Evolutionary conservation across 2,888 invertebrate genomes (phyloP).

Genomic region (Mesorhabditis spiculigera): DNA sequence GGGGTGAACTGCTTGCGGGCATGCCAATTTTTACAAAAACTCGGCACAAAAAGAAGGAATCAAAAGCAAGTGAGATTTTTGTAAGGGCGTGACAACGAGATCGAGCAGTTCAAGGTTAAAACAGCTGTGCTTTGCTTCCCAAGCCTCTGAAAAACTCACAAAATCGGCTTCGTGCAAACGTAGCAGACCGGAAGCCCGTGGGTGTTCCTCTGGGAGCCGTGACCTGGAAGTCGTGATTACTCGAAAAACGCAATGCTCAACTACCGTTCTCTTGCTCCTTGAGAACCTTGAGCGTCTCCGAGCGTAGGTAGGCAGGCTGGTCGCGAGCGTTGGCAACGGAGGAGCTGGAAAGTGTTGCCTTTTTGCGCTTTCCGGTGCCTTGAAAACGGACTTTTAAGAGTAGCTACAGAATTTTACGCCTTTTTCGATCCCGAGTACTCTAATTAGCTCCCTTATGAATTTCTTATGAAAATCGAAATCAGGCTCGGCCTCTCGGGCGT

Average conservation of each 20-base stretch:
- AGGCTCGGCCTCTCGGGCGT: too few relatives aligned
- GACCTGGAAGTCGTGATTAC: slow-evolving; percentile 70
- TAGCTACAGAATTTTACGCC: too few relatives aligned
- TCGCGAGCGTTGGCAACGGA: slow-evolving; percentile 14
- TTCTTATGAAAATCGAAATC: too few relatives aligned
- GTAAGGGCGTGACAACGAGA: too few relatives aligned
- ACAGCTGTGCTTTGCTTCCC: too few relatives aligned
- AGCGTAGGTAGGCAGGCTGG: slow-evolving; percentile 44
- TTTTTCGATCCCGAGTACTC: too few relatives aligned
- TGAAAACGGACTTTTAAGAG: too few relatives aligned
- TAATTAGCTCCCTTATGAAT: too few relatives aligned
- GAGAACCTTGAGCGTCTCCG: slow-evolving; percentile 49
- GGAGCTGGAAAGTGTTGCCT: neutral
- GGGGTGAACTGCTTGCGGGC: neutral
- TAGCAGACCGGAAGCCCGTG: slow-evolving; percentile 85
- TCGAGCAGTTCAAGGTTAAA: too few relatives aligned
- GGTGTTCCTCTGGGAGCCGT: slow-evolving; percentile 63
- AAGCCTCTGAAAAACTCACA: slow-evolving; percentile 83
- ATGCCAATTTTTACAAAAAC: neutral
- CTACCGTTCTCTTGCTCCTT: slow-evolving; percentile 42
- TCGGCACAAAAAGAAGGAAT: too few relatives aligned
- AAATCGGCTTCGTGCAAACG: slow-evolving; percentile 92
- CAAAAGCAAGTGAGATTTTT: too few relatives aligned
- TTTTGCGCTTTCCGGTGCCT: too few relatives aligned
- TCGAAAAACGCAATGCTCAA: slow-evolving; percentile 62